Evolutionary conservation across 2,888 invertebrate genomes (phyloP), one percentile per base, ranked within the genome.

Genomic region (Phortica okadai): DNA sequence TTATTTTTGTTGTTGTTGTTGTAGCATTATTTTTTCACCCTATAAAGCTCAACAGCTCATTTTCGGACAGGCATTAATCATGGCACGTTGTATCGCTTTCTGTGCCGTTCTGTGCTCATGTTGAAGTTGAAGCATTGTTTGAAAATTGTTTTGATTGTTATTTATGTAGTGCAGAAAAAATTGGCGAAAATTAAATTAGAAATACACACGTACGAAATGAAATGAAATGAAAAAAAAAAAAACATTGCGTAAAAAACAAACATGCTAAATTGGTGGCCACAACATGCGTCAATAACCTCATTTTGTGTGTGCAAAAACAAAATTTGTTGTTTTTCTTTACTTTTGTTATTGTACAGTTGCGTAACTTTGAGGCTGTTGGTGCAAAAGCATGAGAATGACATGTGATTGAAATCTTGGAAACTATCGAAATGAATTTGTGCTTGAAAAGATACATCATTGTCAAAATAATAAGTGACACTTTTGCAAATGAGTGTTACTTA

Each of bases 221-320:
- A 82, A 82, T 80, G 73, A 84, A 74, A 64, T 41, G 42, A 75
- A 77, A 82, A 82, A 81, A 74, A 84, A 74, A 64, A 44, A 50
- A 74, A 77, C 58, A 58, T 66, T 74, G 75, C 66, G 42, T 42
- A 70, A 41, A 75, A 78, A 54, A 45, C n/a, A 78, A 77, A 76
- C 73, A 77, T 66, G 74, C 69, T 72, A 77, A 66, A 58, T 64
- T 45, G 78, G 85, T 81, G 84, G 85, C 84, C 78, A 76, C 80
- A 87, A 84, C 82, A 86, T 86, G 88, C 88, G 85, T 88, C 88
- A 85, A 85, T 88, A 85, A 85, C 85, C 85, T 73, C 42, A 41
- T 66, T 33, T 66, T 66, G 8, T 41, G 6, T 41, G 5, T 66
- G 66, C 33, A 42, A 10, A 14, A 58, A 58, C 5, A 16, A 58